A percentile compares a stretch with the other conserved stretches of the same genome.
These are phyloP conservation scores for Ptilonorhynchus violaceus DNA, from an alignment of 2,113 vertebrate genomes.

Conservation along the genomic window DNA sequence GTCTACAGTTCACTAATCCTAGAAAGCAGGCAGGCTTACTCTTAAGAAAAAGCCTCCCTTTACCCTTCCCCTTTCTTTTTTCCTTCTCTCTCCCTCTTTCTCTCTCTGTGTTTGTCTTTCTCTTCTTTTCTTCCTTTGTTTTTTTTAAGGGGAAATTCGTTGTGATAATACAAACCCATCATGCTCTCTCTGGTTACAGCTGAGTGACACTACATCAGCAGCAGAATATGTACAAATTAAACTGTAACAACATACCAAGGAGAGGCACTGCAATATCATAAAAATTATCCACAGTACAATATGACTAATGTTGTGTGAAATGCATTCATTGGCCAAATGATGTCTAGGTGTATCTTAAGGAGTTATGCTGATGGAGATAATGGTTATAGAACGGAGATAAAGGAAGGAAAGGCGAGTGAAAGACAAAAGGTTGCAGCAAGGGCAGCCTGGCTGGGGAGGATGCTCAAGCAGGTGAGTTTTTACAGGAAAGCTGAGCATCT, in stretches of 20 bases:
- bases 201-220: conserved; percentile 18
- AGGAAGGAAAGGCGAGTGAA: conserved; percentile 19
- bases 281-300: conserved; percentile 58
- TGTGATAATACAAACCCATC: not conserved
- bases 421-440: conserved; percentile 50
- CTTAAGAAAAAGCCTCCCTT: not conserved
- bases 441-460: not conserved
- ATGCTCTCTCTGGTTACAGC: not conserved
- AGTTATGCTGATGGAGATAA: conserved; percentile 60
- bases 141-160: not conserved
- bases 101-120: accelerated
- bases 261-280: conserved; percentile 32
- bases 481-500: not conserved
- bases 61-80: not conserved
- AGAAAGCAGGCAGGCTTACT: not conserved
- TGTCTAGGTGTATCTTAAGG: conserved; percentile 59
- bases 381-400: conserved; percentile 46
- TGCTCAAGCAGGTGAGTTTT: not conserved
- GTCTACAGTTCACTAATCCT: not conserved
- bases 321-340: conserved; percentile 49
- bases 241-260: conserved; percentile 32
- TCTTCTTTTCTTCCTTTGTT: too few relatives aligned
- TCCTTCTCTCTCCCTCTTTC: not conserved
- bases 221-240: conserved; percentile 56
- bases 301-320: conserved; percentile 69